phyloP scores from a whole-genome alignment of 2,113 vertebrate genomes.

The Eonycteris spelaea region DNA sequence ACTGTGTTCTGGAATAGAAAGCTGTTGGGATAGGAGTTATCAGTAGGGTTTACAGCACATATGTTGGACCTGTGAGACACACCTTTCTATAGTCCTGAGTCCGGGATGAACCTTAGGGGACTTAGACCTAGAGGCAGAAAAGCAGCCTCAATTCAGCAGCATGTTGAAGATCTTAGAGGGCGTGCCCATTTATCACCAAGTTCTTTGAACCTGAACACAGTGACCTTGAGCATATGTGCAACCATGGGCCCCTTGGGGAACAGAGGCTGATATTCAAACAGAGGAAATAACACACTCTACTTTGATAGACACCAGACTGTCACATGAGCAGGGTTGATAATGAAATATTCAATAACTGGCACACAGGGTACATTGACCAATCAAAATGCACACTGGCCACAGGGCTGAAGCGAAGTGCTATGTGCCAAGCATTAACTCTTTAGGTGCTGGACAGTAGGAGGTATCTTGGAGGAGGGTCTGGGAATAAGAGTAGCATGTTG shows the following conservation, averaged over 20 bases:
- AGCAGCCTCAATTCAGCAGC: not conserved
- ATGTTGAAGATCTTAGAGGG: not conserved
- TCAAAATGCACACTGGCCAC: not conserved
- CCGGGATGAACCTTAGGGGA: not conserved
- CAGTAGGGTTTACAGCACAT: not conserved
- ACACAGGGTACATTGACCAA: fast-evolving
- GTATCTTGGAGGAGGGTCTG: not conserved
- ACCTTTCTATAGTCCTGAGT: not conserved
- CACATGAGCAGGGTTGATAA: not conserved
- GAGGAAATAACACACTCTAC: fast-evolving
- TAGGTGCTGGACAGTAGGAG: not conserved
- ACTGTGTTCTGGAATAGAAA: not conserved
- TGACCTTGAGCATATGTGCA: not conserved
- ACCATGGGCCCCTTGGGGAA: not conserved
- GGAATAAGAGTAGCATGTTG: not conserved
- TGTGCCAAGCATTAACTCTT: not conserved
- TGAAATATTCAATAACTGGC: not conserved
- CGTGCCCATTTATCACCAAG: not conserved
- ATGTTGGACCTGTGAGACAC: not conserved
- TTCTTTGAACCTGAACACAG: not conserved
- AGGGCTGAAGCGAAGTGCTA: not conserved
- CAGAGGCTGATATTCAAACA: not conserved
- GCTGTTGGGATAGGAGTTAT: not conserved
- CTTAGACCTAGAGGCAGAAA: not conserved
- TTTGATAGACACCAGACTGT: not conserved